Percentiles rank a stretch among this genome's conserved stretches.
phyloP scores from a whole-genome alignment of 2,888 invertebrate species.

The Chironomus tentans region DNA sequence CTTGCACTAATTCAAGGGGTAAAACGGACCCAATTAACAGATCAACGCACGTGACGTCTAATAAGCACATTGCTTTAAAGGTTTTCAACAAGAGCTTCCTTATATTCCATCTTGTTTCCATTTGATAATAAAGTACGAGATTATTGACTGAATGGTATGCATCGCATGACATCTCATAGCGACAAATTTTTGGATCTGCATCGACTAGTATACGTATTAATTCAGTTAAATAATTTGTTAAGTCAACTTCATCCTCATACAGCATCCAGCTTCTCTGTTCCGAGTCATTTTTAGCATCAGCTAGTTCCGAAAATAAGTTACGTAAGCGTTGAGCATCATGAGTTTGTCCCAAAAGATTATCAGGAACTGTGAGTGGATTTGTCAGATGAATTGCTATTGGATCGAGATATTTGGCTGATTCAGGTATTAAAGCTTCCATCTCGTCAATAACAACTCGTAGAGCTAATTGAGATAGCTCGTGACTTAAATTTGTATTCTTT shows the following conservation, averaged over 20 bases:
- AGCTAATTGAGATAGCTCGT: constrained; percentile 77
- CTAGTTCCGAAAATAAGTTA: constrained; percentile 72
- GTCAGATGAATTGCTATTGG: constrained; percentile 52
- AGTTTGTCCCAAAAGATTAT: constrained; percentile 58
- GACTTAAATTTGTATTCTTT: constrained; percentile 73
- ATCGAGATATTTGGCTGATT: constrained; percentile 51
- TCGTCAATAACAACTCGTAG: constrained; percentile 63
- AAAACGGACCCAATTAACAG: constrained; percentile 80
- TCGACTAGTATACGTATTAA: constrained; percentile 80
- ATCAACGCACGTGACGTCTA: constrained; percentile 70
- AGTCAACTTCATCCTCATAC: constrained; percentile 85
- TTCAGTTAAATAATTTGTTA: constrained; percentile 74
- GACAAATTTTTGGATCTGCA: constrained; percentile 81
- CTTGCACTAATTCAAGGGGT: constrained; percentile 70
- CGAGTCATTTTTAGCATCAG: constrained; percentile 86
- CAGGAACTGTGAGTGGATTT: constrained; percentile 52
- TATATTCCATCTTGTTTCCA: constrained; percentile 85
- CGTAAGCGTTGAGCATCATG: constrained; percentile 76
- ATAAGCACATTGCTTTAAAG: constrained; percentile 78
- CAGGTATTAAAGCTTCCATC: constrained; percentile 47
- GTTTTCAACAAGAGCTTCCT: constrained; percentile 72
- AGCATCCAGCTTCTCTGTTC: constrained; percentile 94
- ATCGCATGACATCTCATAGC: constrained; percentile 73
- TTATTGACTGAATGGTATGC: constrained; percentile 75
- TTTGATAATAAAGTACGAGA: constrained; percentile 89